These are phyloP conservation scores for Athripsodes cinereus DNA, from an alignment of 2,888 invertebrate species.

Conservation along the genomic window DNA sequence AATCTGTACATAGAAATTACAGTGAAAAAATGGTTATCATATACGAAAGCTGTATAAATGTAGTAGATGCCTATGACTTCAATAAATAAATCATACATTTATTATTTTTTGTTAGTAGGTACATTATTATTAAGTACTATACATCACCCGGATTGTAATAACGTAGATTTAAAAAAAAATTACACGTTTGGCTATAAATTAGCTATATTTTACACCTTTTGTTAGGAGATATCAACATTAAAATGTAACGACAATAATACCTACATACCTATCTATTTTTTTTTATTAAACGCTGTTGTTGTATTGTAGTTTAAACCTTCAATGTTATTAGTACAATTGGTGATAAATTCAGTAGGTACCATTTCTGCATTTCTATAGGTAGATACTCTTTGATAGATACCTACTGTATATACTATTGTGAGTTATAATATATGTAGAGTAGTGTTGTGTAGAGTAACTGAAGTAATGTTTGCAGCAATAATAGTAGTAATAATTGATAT, in stretches of 20 bases:
- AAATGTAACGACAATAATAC: not conserved
- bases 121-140: no score
- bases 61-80: no score
- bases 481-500: not conserved
- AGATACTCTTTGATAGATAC: no score
- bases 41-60: no score
- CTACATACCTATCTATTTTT: not conserved
- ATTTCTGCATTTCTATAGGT: not conserved
- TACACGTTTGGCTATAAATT: not conserved
- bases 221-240: not conserved
- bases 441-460: no score
- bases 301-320: not conserved
- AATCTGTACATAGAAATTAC: no score
- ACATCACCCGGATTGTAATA: not conserved
- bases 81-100: not conserved
- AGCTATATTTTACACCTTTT: not conserved
- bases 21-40: no score
- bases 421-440: no score
- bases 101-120: no score
- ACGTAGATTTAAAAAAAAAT: no score
- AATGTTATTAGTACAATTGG: conserved; percentile 16
- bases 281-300: not conserved
- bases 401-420: no score
- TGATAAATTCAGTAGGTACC: conserved; percentile 18
- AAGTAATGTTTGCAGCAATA: no score